phyloP scores from a whole-genome alignment of 1,140 invertebrate species.

The Drosophila orosa region DNA sequence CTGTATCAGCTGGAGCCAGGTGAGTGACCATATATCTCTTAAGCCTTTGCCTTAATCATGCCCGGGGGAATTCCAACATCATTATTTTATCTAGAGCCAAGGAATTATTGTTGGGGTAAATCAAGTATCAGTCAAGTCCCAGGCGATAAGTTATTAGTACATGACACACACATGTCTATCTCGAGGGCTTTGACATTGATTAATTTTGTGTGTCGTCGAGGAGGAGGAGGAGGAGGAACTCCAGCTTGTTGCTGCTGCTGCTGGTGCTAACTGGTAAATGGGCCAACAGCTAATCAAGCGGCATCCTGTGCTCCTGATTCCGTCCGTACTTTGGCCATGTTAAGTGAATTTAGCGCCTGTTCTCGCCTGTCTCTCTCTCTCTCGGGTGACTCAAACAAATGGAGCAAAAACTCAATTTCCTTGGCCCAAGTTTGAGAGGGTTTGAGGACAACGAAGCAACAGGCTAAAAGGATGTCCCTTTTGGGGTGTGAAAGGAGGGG shows the following conservation, averaged over 20 bases:
- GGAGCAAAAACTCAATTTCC: constrained; percentile 67
- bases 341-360: constrained; percentile 52
- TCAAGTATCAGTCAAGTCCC: background rate
- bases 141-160: constrained; percentile 20
- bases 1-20: constrained; percentile 55
- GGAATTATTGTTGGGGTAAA: background rate
- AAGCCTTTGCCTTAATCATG: background rate
- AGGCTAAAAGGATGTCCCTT: constrained; percentile 30
- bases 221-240: background rate
- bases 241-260: background rate
- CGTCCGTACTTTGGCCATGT: background rate
- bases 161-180: constrained; percentile 12
- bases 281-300: constrained; percentile 60
- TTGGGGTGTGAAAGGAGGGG: background rate
- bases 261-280: constrained; percentile 20
- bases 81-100: background rate
- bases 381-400: constrained; percentile 29
- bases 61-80: background rate
- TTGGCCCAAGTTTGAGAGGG: constrained; percentile 1
- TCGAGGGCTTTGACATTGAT: background rate
- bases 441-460: constrained; percentile 36
- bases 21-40: constrained; percentile 30
- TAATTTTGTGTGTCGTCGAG: background rate
- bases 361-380: constrained; percentile 5
- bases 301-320: constrained; percentile 35